Evolutionary conservation across 2,113 vertebrate species (phyloP).

Genomic region (Carassius carassius): DNA sequence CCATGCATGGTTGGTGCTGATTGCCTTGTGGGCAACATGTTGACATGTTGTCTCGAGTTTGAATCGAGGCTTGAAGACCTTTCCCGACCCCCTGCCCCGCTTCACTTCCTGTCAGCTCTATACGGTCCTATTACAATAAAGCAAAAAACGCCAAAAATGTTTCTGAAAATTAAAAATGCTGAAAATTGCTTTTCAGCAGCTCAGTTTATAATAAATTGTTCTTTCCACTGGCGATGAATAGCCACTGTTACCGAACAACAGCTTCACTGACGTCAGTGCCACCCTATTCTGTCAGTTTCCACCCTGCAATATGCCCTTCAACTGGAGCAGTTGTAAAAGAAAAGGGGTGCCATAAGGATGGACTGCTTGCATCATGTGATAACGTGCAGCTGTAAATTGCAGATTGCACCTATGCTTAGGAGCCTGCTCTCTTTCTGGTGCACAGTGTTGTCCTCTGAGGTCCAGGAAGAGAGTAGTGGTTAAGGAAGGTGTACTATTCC

Average conservation of each 20-base stretch:
- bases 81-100: too few species aligned
- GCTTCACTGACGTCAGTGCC: slow-evolving; percentile 56
- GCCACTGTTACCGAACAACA: slow-evolving; percentile 50
- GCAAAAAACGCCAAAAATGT: too few species aligned
- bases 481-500: background rate
- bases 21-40: too few species aligned
- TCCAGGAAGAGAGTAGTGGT: background rate
- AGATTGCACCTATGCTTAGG: background rate
- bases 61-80: too few species aligned
- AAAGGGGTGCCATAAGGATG: slow-evolving; percentile 66
- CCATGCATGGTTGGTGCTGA: background rate
- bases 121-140: too few species aligned
- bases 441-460: background rate
- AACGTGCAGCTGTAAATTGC: background rate
- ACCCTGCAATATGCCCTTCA: background rate
- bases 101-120: too few species aligned
- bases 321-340: slow-evolving; percentile 2
- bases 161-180: too few species aligned
- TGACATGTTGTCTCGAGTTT: too few species aligned
- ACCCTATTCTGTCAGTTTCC: background rate
- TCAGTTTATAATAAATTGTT: slow-evolving; percentile 72
- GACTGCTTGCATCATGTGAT: slow-evolving; percentile 57
- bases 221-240: slow-evolving; percentile 64
- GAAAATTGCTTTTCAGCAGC: slow-evolving; percentile 55
- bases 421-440: background rate